Evolutionary conservation across 1,140 invertebrate species (phyloP), one percentile per base, ranked within the genome.

Genomic region (Hesperophylax magnus): DNA sequence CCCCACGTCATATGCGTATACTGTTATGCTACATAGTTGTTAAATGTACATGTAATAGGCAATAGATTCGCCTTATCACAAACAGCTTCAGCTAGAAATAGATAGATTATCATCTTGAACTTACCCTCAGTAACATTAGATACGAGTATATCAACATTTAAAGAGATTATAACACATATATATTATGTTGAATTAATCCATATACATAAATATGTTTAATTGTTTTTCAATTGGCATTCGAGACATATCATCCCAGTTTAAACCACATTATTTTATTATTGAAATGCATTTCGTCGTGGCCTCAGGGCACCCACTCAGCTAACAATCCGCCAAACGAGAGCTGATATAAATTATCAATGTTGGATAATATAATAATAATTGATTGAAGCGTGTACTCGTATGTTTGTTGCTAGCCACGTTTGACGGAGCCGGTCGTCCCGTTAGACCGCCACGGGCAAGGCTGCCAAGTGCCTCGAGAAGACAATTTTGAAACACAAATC

Each of bases 361-460:
- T 67, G 31, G 27, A 67, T 67, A 67, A 67, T 67, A 67, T 34
- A 67, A 67, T 47, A 47, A 47, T 47, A 47, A 47, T 47, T 47
- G 39, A 47, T 67, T 67, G 63, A 67, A 67, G 63, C 17, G 27
- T 24, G 58, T n/a, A n/a, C n/a, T n/a, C n/a, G n/a, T 24, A 31
- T 47, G 39, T 47, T 27, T 34, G 31, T 31, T 31, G 63, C 24
- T 67, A 14, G 63, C 63, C 63, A 34, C 24, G 63, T 67, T 67
- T 31, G 61, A 8, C 24, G 11, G 61, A 24, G 20, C 56, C 34
- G 34, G 39, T 52, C 67, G 71, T 74, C 14, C 72, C 72, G 72
- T 76, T 76, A 76, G 72, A 14, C 60, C 3, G 56, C 72, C 72
- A 76, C 27, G 72, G 72, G 72, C 72, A 76, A 76, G 72, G 72